phyloP scores from a whole-genome alignment of 2,797 vertebrate genomes.

The Falco peregrinus region DNA sequence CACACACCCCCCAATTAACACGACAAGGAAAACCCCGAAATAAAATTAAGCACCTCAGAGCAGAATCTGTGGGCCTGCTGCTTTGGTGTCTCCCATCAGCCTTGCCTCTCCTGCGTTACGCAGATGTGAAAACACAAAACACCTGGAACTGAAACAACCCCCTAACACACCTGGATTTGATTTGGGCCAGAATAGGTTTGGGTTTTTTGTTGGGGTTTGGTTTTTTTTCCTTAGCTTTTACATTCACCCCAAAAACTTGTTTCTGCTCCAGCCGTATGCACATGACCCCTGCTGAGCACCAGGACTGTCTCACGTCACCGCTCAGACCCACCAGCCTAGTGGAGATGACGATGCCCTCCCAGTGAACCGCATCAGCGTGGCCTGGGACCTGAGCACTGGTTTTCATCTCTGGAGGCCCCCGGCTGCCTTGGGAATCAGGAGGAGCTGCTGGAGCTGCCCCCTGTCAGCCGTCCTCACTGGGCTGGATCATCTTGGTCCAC shows the following conservation, averaged over 20 bases:
- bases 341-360: neutral
- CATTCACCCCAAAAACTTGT: neutral
- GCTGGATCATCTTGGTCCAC: neutral
- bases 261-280: neutral
- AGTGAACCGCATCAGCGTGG: fast-evolving
- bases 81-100: neutral
- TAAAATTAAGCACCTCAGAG: neutral
- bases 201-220: too few species aligned
- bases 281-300: neutral
- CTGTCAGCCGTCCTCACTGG: neutral
- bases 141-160: neutral
- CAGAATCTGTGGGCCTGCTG: neutral
- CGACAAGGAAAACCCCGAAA: neutral
- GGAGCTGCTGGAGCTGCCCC: neutral
- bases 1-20: neutral
- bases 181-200: neutral
- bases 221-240: neutral
- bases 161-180: neutral
- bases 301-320: neutral
- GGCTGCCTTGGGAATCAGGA: neutral
- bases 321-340: neutral
- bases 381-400: neutral
- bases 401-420: neutral
- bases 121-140: fast-evolving
- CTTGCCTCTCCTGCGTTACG: neutral